These are phyloP conservation scores for Gallinago paraguaiae DNA, from an alignment of 2,113 vertebrate genomes.

Conservation along the genomic window DNA sequence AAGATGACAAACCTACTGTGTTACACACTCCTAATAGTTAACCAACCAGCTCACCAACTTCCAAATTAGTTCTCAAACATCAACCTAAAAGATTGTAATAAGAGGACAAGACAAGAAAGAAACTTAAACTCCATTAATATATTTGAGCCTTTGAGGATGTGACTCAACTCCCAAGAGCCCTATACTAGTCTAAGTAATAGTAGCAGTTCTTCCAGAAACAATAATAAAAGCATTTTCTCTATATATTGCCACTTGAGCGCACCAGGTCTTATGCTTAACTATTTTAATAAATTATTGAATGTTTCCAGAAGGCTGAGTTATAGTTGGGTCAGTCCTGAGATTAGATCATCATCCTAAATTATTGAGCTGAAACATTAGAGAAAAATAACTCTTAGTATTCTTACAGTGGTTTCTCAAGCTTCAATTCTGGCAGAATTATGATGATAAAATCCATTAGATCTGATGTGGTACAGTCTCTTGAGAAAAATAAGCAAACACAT, in stretches of 20 bases:
- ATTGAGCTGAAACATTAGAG: constrained; percentile 27
- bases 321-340: constrained; percentile 1
- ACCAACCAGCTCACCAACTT: not conserved
- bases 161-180: constrained; percentile 27
- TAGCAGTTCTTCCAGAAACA: constrained; percentile 23
- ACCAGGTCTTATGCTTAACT: constrained; percentile 2
- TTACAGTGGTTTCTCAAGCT: not conserved
- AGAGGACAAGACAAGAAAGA: not conserved
- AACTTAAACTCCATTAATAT: constrained; percentile 16
- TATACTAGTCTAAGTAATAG: not conserved
- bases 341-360: constrained; percentile 53
- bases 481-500: not conserved
- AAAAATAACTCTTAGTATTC: constrained; percentile 25
- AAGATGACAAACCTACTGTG: not conserved
- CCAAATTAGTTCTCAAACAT: not conserved
- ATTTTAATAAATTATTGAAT: constrained; percentile 55
- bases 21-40: not conserved
- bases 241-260: constrained; percentile 3
- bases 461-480: not conserved
- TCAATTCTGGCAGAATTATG: not conserved
- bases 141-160: constrained; percentile 11
- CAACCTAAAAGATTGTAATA: not conserved
- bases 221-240: constrained; percentile 33
- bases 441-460: not conserved
- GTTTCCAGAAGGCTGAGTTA: constrained; percentile 42